Base-by-base conservation (phyloP, 1,140 invertebrate species). In the Ostrea edulis region DNA sequence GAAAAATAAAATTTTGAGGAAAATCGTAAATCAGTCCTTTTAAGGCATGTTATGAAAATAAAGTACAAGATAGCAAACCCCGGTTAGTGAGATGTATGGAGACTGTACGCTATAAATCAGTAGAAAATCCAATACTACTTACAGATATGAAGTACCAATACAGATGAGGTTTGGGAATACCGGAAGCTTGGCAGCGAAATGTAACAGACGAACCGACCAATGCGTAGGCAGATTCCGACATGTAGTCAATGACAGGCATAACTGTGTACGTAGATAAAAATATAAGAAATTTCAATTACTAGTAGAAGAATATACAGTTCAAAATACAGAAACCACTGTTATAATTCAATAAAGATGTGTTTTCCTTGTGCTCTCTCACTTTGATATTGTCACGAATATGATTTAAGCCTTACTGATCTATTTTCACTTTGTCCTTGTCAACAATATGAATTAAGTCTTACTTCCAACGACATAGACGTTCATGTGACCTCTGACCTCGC, bases 141-240 rank as follows among this genome's bases (percentile, higher is more conserved):
- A 77, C 68, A 14, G 68, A 77, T 77, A 77, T 35, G 25, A 77
- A 77, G 14, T 77, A 77, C 68, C 68, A 77, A 77, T 29, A 77
- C 14, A 77, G 25, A 14, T 29, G 35, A 29, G 68, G 68, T 25
- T 35, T 35, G 14, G 68, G 68, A 35, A 77, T 77, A 29, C 68
- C 68, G 68, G 68, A 77, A 77, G 68, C 68, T 29, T 77, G 68
- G 25, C 68, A 77, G 68, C 68, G 68, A 29, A 77, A 77, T 35
- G 22, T 77, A 17, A 77, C 68, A 14, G 68, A 77, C 14, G 68
- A 77, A 35, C 68, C 68, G 12, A 25, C 29, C 29, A 77, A 77
- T 77, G 25, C 68, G 29, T 77, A 77, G 68, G 29, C 68, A 4
- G 68, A 77, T 0, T 77, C 68, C 68, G 68, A 77, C 68, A 77